phyloP scores from a whole-genome alignment of 2,797 vertebrate species.

The Acestrorhynchus altus region DNA sequence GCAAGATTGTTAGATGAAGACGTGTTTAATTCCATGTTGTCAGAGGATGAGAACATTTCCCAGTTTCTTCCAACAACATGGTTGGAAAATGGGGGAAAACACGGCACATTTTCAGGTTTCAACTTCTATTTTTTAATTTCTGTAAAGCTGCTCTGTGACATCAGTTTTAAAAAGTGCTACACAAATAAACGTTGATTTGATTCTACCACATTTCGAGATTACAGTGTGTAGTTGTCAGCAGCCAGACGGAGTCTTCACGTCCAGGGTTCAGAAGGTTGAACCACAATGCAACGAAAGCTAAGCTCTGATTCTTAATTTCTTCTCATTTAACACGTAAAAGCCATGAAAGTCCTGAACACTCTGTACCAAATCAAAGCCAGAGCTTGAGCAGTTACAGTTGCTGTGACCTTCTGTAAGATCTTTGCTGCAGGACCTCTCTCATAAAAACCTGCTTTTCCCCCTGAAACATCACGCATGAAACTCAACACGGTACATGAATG shows the following conservation, averaged over 20 bases:
- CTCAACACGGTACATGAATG: slow-evolving; percentile 40
- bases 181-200: too few species aligned
- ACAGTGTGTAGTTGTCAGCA: too few species aligned
- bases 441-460: slow-evolving; percentile 31
- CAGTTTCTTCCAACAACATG: too few species aligned
- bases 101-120: too few species aligned
- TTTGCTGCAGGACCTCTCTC: slow-evolving; percentile 35
- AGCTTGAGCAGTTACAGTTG: slow-evolving; percentile 14
- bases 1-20: too few species aligned
- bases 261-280: slow-evolving; percentile 34
- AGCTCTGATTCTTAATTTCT: slow-evolving; percentile 11
- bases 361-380: slow-evolving; percentile 13
- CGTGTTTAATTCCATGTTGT: too few species aligned
- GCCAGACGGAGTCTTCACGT: neutral
- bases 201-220: too few species aligned
- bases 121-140: too few species aligned
- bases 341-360: slow-evolving; percentile 1
- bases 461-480: slow-evolving; percentile 47
- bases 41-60: too few species aligned
- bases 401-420: slow-evolving; percentile 12
- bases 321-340: slow-evolving; percentile 19
- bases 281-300: slow-evolving; percentile 1
- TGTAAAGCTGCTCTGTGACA: too few species aligned
- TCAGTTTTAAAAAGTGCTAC: too few species aligned
- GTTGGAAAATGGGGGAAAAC: too few species aligned